Evolutionary conservation across 2,888 invertebrate genomes (phyloP).

Genomic region (Tillus elongatus): DNA sequence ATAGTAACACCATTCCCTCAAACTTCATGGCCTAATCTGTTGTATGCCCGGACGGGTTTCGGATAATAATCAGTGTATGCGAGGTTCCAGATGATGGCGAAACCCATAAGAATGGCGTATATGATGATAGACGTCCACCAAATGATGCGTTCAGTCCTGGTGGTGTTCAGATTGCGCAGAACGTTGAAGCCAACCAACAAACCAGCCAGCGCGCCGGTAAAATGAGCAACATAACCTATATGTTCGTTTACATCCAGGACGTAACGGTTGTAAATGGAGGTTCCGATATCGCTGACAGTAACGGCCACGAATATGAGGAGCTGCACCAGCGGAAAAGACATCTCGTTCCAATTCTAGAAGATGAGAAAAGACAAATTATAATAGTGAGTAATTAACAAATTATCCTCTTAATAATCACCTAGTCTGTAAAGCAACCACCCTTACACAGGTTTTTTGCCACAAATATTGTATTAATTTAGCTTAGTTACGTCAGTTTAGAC

Average conservation of each 20-base stretch:
- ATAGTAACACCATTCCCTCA: too few relatives aligned
- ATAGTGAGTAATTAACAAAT: too few relatives aligned
- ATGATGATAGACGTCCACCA: conserved; percentile 63
- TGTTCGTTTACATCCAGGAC: conserved; percentile 59
- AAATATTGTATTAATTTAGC: too few relatives aligned
- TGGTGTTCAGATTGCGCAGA: conserved; percentile 52
- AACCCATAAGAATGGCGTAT: conserved; percentile 60
- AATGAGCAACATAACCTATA: conserved; percentile 89
- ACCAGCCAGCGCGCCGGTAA: conserved; percentile 64
- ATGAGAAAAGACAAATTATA: conserved; percentile 4
- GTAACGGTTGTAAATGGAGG: conserved; percentile 85
- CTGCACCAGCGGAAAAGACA: conserved; percentile 87
- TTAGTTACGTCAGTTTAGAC: too few relatives aligned
- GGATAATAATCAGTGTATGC: conserved; percentile 53
- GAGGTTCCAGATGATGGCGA: conserved; percentile 65
- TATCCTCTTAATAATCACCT: too few relatives aligned
- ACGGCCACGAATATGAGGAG: conserved; percentile 73
- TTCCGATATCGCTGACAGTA: conserved; percentile 75
- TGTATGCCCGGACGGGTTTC: too few relatives aligned
- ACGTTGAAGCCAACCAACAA: conserved; percentile 56
- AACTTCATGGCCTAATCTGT: too few relatives aligned
- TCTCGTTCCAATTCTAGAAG: conserved; percentile 88
- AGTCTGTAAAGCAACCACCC: too few relatives aligned
- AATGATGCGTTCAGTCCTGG: conserved; percentile 50
- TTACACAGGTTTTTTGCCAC: too few relatives aligned